Percentiles rank a stretch among this genome's conserved stretches.
Conservation (phyloP, 2,797 vertebrate species). For the Thunnus albacares region DNA sequence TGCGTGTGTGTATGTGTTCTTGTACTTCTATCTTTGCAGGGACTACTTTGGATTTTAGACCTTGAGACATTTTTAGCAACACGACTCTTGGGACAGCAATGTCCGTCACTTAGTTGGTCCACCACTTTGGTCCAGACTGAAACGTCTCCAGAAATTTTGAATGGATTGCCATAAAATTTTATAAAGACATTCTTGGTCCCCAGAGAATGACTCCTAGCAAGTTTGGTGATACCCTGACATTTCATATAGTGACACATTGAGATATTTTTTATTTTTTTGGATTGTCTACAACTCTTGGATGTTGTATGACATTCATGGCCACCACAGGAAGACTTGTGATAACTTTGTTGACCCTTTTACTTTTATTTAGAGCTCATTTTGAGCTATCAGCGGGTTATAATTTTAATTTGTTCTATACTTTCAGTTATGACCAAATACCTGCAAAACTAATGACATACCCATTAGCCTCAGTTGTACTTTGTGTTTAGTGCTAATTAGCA, state of each 20-base stretch:
- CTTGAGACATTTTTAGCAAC: neutral
- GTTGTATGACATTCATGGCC: neutral
- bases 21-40: neutral
- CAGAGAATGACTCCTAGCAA: neutral
- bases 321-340: neutral
- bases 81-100: neutral
- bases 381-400: neutral
- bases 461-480: too few species aligned
- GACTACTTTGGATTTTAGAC: neutral
- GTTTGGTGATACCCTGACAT: neutral
- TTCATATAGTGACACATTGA: neutral
- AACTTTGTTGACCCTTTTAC: neutral
- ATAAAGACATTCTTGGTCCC: neutral
- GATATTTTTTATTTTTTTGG: too few species aligned
- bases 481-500: neutral
- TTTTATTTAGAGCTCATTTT: neutral
- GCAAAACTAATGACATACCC: neutral
- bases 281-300: neutral
- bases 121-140: constrained; percentile 7
- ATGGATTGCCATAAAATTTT: neutral
- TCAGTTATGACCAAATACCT: neutral
- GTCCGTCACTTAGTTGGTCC: neutral
- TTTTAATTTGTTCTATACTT: neutral
- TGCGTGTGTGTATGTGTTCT: neutral
- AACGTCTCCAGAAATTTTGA: neutral